These are phyloP conservation scores for Oryzias curvinotus DNA, from an alignment of 2,113 vertebrate genomes.

Conservation along the genomic window DNA sequence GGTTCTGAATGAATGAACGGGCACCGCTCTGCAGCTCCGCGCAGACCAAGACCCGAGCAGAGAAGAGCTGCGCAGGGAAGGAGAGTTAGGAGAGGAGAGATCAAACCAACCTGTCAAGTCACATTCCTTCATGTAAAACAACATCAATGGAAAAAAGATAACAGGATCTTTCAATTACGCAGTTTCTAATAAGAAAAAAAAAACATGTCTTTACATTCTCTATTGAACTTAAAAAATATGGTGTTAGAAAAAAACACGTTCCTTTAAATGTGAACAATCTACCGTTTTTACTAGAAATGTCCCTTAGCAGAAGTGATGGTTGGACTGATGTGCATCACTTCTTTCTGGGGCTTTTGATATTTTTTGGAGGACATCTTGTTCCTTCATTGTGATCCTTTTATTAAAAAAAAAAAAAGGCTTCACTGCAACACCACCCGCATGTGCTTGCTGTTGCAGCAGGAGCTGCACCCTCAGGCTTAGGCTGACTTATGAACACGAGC, in stretches of 20 bases:
- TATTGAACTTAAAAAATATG: constrained; percentile 2
- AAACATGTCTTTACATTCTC: neutral
- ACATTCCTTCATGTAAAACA: constrained; percentile 11
- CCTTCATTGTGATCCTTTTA: constrained; percentile 14
- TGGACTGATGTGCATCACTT: constrained; percentile 20
- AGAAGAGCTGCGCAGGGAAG: constrained; percentile 81
- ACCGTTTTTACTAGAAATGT: constrained; percentile 26
- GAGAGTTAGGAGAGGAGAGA: constrained; percentile 58
- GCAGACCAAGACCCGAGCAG: constrained; percentile 94
- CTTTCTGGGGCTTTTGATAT: neutral
- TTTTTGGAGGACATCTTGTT: constrained; percentile 45
- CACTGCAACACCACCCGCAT: constrained; percentile 5
- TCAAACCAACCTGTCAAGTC: constrained; percentile 49
- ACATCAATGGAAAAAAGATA: neutral
- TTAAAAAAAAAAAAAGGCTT: constrained; percentile 2
- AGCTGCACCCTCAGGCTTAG: constrained; percentile 24
- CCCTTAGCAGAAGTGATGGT: constrained; percentile 29
- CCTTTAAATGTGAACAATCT: constrained; percentile 14
- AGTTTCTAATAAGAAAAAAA: neutral
- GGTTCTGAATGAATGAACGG: constrained; percentile 91
- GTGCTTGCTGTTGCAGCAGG: constrained; percentile 25
- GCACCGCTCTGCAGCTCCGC: constrained; percentile 94
- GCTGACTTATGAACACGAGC: constrained; percentile 25
- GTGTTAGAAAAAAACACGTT: neutral
- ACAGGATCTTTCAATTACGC: too few relatives aligned